Percentiles rank a stretch among this genome's conserved stretches.
These are phyloP conservation scores for Lasiurus cinereus DNA, from an alignment of 2,113 vertebrate genomes.

Conservation along the genomic window DNA sequence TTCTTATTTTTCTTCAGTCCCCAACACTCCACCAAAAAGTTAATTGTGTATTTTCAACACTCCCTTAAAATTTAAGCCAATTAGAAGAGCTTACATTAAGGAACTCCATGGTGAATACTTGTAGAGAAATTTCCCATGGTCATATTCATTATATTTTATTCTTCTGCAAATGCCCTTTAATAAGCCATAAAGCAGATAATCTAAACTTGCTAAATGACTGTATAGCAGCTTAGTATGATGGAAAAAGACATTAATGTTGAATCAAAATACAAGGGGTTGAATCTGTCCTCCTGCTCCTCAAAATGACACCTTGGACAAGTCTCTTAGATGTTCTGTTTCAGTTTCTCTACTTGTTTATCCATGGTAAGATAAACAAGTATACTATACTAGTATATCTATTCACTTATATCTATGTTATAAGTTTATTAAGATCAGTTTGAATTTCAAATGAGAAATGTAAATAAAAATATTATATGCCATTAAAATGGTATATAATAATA, in stretches of 20 bases:
- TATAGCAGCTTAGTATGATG: neutral
- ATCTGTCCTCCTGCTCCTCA: neutral
- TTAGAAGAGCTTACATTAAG: constrained; percentile 34
- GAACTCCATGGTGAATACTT: neutral
- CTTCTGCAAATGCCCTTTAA: neutral
- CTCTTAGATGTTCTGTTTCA: neutral
- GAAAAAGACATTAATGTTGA: neutral
- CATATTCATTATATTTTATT: neutral
- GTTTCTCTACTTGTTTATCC: neutral
- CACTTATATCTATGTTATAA: neutral
- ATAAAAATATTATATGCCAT: neutral
- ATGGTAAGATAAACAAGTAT: neutral
- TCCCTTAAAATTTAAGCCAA: neutral
- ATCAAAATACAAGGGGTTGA: neutral
- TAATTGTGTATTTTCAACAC: constrained; percentile 16
- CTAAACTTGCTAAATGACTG: neutral
- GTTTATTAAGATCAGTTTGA: neutral
- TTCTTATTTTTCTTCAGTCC: constrained; percentile 35
- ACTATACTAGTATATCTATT: neutral
- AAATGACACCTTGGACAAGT: neutral
- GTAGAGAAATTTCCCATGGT: neutral
- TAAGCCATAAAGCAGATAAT: neutral
- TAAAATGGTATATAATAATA: neutral
- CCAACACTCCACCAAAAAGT: neutral
- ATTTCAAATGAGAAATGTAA: neutral